Base-by-base conservation (phyloP, 2,888 invertebrate genomes). In the Automeris io region DNA sequence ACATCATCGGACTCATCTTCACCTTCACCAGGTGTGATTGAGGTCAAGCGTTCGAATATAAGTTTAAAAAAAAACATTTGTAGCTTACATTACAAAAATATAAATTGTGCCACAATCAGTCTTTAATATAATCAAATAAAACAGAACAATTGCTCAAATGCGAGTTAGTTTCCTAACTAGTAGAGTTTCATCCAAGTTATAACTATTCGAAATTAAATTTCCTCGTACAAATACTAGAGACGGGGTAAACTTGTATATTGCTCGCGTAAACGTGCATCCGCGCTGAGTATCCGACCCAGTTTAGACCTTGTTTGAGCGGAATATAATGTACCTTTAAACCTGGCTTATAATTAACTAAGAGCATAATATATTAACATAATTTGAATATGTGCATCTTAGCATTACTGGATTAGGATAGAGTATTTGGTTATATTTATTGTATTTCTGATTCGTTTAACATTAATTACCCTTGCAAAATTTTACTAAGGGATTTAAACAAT, bases 71-170 rank as follows among this genome's bases (percentile, higher is more conserved):
- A 8, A 29, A 29, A 29, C 7, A n/a, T 29, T 29, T 1, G 2
- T 16, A 29, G 16, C 13, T n/a, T 16, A n/a, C 16, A 5, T n/a
- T 4, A 4, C 16, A 13, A 6, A 1, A 29, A 8, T 29, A 29
- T 16, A 16, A 24, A n/a, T 2, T 8, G 16, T 16, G n/a, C 3
- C n/a, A 29, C 8, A 16, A 9, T 9, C n/a, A n/a, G n/a, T n/a
- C 8, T 29, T 16, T 8, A 16, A 16, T 29, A 29, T 29, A 29
- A 3, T 9, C 5, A 44, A 51, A 57, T 51, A 52, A 45, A 52
- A 8, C 34, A 46, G 41, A 47, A 35, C 51, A 55, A 53, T 60
- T 57, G 53, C 44, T 41, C 35, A 37, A 40, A 24, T 43, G 41
- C 43, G 39, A 45, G 41, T 45, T 40, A 29, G 43, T 36, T 43